Base-by-base conservation (phyloP, 2,113 vertebrate genomes). In the Pionites leucogaster region DNA sequence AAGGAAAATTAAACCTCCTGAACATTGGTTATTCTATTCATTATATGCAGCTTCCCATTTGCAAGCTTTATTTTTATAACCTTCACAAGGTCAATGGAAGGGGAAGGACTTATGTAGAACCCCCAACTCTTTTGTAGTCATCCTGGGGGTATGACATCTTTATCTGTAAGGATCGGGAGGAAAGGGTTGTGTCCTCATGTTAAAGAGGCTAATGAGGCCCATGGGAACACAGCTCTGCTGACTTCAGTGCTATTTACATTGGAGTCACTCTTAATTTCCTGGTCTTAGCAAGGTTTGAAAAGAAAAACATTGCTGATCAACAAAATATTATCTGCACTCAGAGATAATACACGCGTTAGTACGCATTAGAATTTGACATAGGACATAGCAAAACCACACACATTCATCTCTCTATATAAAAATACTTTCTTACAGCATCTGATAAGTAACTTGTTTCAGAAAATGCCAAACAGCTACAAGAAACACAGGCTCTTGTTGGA, bases 221-320 rank as follows among this genome's bases (percentile, higher is more conserved):
- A 81, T 16, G 86, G 76, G 93, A 97, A 60, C 50, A 62, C 9
- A 83, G 76, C 52, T 88, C 69, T 81, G 78, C 75, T 91, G 14
- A 77, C 28, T 84, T 82, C 52, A 47, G 41, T 41, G 50, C 29
- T 94, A 71, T 95, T 96, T 96, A 96, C 77, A 49, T 31, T 93
- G 72, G 55, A 92, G 76, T 60, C 50, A 50, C 44, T 88, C 55
- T 94, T 88, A 53, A 93, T 95, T 96, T 95, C 95, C 95, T 88
- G 80, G 67, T 92, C 65, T 88, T 81, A 81, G 42, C 46, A 71
- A 86, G 92, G 70, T 62, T 85, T 63, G 79, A 71, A 81, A 88
- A 95, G 67, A 75, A 92, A 89, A 95, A 67, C 88, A 71, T 17
- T 0, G 4, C 63, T n/a, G 55, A 83, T 65, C 53, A 87, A 82